Evolutionary conservation across 2,888 invertebrate species (phyloP).

Genomic region (Limnephilus marmoratus): DNA sequence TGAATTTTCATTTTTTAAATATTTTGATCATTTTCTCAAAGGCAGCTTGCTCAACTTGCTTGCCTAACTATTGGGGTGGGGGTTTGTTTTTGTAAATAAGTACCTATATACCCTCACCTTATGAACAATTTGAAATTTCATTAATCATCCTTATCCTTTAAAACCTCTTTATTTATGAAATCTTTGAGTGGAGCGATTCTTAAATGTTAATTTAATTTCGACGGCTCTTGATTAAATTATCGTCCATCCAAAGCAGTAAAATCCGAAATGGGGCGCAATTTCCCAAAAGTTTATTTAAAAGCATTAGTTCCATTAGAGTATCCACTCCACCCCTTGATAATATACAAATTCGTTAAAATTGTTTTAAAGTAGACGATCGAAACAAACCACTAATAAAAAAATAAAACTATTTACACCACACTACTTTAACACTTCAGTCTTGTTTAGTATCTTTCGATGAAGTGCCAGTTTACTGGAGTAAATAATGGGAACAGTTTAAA

Average conservation of each 20-base stretch:
- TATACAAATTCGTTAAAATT: constrained; percentile 10
- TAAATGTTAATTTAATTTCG: constrained; percentile 48
- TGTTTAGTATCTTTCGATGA: constrained; percentile 4
- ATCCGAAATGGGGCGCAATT: constrained; percentile 42
- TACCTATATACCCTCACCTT: constrained; percentile 3
- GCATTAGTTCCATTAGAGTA: constrained; percentile 55
- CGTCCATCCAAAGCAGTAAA: constrained; percentile 28
- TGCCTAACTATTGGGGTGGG: not conserved
- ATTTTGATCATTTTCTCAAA: not conserved
- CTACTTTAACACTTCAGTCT: not conserved
- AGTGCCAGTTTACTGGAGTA: not conserved
- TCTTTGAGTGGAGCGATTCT: constrained; percentile 26
- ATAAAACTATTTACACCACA: not conserved
- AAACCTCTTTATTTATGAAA: constrained; percentile 17
- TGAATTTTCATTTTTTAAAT: not conserved
- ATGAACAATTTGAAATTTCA: not conserved
- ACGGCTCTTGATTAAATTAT: constrained; percentile 51
- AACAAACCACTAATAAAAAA: not conserved
- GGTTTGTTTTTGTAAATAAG: not conserved
- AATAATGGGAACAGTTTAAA: not conserved
- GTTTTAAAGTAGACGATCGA: not conserved
- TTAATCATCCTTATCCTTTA: constrained; percentile 22
- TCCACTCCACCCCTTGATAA: constrained; percentile 49
- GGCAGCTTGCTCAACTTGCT: not conserved
- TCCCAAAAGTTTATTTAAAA: constrained; percentile 59